Evolutionary conservation across 1,140 invertebrate species (phyloP).

Genomic region (Neuroterus valhalla): DNA sequence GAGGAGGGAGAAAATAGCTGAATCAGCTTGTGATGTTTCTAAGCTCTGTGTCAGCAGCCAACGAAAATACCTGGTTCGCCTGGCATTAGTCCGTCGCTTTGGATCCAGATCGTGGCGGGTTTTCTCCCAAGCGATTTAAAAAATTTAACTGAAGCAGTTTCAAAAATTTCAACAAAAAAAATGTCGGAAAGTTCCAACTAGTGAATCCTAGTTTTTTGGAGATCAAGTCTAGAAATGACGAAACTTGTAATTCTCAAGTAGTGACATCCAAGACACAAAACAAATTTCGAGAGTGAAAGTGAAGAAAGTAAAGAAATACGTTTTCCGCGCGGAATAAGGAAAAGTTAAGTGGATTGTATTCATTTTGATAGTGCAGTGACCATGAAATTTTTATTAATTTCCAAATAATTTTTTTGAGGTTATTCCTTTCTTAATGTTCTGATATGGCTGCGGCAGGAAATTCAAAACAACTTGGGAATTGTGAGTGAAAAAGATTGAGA

Average conservation of each 20-base stretch:
- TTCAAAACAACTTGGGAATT: conserved; percentile 51
- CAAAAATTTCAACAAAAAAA: neutral
- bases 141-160: neutral
- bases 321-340: neutral
- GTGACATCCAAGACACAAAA: no score
- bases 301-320: neutral
- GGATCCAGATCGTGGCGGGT: neutral
- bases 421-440: no score
- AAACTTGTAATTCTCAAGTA: conserved; percentile 13
- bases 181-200: neutral
- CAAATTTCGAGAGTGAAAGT: no score
- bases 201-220: neutral
- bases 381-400: neutral
- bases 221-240: neutral
- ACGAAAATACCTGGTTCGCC: conserved; percentile 41
- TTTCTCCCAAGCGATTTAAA: neutral
- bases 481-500: conserved; percentile 42
- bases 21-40: conserved; percentile 6
- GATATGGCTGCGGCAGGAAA: conserved; percentile 43
- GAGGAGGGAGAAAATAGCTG: conserved; percentile 2
- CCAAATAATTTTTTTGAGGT: neutral
- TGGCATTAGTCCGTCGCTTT: conserved; percentile 19
- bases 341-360: neutral
- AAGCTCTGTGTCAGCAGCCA: conserved; percentile 21
- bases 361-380: neutral